Evolutionary conservation across 2,797 vertebrate species (phyloP).

Genomic region (Chaunax sp.): DNA sequence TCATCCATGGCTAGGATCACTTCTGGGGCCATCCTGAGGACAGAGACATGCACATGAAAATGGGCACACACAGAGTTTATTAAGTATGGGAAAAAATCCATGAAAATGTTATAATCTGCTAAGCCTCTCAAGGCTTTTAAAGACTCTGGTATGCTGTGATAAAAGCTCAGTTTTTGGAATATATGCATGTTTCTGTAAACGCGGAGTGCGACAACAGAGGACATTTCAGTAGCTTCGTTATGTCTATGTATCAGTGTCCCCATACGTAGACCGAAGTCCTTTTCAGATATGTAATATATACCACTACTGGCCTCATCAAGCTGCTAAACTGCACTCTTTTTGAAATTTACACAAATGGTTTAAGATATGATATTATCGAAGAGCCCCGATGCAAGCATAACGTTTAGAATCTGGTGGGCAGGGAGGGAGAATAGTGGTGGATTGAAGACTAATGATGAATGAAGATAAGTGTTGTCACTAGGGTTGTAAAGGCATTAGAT

Average conservation of each 20-base stretch:
- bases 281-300: background rate
- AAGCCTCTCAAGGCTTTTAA: conserved; percentile 72
- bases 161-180: conserved; percentile 62
- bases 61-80: conserved; percentile 38
- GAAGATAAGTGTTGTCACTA: too few relatives aligned
- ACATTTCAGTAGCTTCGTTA: background rate
- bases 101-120: conserved; percentile 73
- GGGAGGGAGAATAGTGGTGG: background rate
- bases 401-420: too few relatives aligned
- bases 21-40: conserved; percentile 96
- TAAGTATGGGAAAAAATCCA: conserved; percentile 54
- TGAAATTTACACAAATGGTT: too few relatives aligned
- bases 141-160: conserved; percentile 69
- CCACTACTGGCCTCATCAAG: background rate
- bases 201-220: conserved; percentile 21
- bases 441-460: background rate
- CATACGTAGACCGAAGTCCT: background rate
- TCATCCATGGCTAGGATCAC: conserved; percentile 99
- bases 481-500: too few relatives aligned
- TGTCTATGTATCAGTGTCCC: background rate
- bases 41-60: conserved; percentile 34
- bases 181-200: conserved; percentile 43
- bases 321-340: background rate
- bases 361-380: too few relatives aligned
- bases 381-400: too few relatives aligned